phyloP scores from a whole-genome alignment of 2,888 invertebrate species.

The Meta bourneti region DNA sequence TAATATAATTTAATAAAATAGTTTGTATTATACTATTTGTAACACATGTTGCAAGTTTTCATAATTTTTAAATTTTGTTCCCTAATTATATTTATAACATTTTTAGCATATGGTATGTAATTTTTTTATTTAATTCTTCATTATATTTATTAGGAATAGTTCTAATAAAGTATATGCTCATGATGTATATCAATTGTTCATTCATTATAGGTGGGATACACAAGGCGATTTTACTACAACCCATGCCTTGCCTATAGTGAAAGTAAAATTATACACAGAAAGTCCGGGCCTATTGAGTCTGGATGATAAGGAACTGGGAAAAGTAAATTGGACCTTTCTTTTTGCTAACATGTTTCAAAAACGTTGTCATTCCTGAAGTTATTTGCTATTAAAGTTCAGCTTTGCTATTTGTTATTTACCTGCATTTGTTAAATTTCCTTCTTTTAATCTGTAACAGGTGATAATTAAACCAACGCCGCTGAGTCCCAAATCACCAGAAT shows the following conservation, averaged over 20 bases:
- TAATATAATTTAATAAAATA: too few relatives aligned
- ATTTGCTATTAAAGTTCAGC: too few relatives aligned
- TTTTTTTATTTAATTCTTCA: not conserved
- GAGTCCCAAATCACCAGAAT: constrained; percentile 86
- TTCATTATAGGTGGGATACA: constrained; percentile 93
- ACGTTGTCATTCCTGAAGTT: not conserved
- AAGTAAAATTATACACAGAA: constrained; percentile 98
- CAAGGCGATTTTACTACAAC: constrained; percentile 99
- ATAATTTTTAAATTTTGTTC: too few relatives aligned
- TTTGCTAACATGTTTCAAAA: too few relatives aligned
- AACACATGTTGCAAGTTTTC: too few relatives aligned
- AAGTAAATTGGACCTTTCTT: constrained; percentile 81
- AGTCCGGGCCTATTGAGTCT: constrained; percentile 98
- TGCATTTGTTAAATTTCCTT: not conserved
- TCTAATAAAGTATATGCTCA: not conserved
- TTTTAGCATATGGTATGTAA: constrained; percentile 9
- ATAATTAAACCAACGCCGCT: constrained; percentile 78
- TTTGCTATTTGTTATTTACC: not conserved
- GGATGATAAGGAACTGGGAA: constrained; percentile 98
- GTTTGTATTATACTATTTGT: too few relatives aligned
- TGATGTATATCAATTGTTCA: not conserved
- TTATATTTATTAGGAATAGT: too few relatives aligned
- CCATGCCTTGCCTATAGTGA: constrained; percentile 97
- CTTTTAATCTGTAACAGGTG: constrained; percentile 54
- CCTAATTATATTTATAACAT: too few relatives aligned